Evolutionary conservation across 2,797 vertebrate genomes (phyloP), one percentile per base, ranked within the genome.

Genomic region (Caiman crocodilus): DNA sequence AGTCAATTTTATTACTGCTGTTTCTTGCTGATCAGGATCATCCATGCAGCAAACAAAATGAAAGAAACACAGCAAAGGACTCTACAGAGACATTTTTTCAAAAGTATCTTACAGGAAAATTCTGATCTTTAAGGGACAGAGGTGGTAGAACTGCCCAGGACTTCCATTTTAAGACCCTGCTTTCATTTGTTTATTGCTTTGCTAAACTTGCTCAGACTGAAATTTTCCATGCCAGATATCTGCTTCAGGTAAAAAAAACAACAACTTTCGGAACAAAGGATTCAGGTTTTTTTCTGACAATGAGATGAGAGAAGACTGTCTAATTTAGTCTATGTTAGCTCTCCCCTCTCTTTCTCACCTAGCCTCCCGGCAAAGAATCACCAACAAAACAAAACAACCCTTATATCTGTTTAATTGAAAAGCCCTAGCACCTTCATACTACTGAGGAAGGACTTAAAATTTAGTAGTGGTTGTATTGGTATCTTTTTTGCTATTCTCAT

Each of bases 41-140:
- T 73, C 28, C 79, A 81, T 82, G 23, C 30, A 6, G 0, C 28
- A 79, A 79, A 60, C 0, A 1, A 88, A 60, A 1, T 61, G 10
- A 23, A 91, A 16, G 73, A 82, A 88, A 79, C 61, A 15, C 30
- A 67, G 6, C 2, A 3, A 21, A 67, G 65, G 13, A 63, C 89
- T 84, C 63, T 86, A 17, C 25, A 82, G 50, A 79, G 28, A 89
- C 86, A 26, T 69, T 76, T 81, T 88, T 71, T 32, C 30, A 12
- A 16, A 65, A 84, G 65, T 7, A 76, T 1, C 2, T 0, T 0
- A 0, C 14, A 89, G 23, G 42, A 63, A 90, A 96, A 32, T 3
- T 89, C 26, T 5, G 5, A 6, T 86, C 76, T 61, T 73, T 87
- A 91, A 56, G 3, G 28, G 35, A 4, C 12, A 59, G 2, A 82